Conservation (phyloP, 2,888 invertebrate species). For the Cephus pygmeus region DNA sequence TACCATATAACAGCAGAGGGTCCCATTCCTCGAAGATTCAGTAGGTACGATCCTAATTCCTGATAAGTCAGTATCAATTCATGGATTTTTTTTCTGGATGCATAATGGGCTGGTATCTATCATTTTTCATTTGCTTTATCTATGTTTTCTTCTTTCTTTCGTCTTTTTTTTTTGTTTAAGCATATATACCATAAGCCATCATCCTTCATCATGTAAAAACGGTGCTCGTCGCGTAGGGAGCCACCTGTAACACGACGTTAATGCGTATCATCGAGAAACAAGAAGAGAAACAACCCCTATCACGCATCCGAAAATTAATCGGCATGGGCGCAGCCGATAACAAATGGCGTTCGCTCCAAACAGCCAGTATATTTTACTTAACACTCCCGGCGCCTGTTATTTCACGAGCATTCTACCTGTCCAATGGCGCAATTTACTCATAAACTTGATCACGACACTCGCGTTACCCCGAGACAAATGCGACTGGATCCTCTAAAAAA, state of each 20-base stretch:
- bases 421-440: slow-evolving; percentile 45
- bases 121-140: not conserved
- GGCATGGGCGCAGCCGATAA: slow-evolving; percentile 56
- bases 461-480: slow-evolving; percentile 14
- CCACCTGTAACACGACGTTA: not conserved
- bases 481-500: slow-evolving; percentile 41
- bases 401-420: slow-evolving; percentile 47
- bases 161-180: not conserved
- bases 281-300: slow-evolving; percentile 28
- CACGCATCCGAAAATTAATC: slow-evolving; percentile 55
- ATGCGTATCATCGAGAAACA: not conserved
- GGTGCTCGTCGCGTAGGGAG: not conserved
- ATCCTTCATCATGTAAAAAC: not conserved
- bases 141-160: not conserved
- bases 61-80: not conserved
- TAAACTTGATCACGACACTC: slow-evolving; percentile 37
- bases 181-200: not conserved
- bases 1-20: not conserved
- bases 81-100: not conserved
- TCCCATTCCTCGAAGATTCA: not conserved
- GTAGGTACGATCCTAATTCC: not conserved
- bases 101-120: not conserved
- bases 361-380: slow-evolving; percentile 58
- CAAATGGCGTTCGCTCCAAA: slow-evolving; percentile 53
- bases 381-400: slow-evolving; percentile 48